Conservation (phyloP, 2,113 vertebrate genomes). For the Eurystomus gularis region DNA sequence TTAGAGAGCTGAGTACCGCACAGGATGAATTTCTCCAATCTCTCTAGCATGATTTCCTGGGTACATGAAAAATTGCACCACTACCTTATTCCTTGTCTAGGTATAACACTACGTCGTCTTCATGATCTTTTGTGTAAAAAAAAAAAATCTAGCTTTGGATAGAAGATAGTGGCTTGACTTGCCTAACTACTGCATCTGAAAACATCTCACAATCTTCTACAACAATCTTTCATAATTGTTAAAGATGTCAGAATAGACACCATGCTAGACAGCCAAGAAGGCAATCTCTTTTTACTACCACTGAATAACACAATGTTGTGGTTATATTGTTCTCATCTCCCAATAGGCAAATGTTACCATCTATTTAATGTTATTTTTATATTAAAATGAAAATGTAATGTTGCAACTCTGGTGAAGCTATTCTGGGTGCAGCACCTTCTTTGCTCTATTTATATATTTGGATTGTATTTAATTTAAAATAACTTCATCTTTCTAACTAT, state of each 20-base stretch:
- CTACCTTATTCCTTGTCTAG: not conserved
- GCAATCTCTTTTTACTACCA: not conserved
- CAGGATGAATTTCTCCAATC: not conserved
- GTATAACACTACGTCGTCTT: not conserved
- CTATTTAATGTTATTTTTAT: constrained; percentile 28
- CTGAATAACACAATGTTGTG: not conserved
- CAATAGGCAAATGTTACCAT: not conserved
- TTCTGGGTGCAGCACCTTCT: not conserved
- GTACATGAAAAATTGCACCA: not conserved
- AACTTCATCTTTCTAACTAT: constrained; percentile 10
- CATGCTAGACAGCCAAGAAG: not conserved
- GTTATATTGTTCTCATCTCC: not conserved
- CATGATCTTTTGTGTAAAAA: not conserved
- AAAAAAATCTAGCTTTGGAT: not conserved
- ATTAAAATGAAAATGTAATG: constrained; percentile 52
- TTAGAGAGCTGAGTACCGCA: not conserved
- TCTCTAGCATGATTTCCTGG: not conserved
- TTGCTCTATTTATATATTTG: constrained; percentile 32
- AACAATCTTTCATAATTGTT: not conserved
- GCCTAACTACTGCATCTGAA: not conserved
- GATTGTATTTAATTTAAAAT: constrained; percentile 37
- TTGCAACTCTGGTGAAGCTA: not conserved
- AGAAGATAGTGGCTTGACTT: not conserved
- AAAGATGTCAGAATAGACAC: not conserved
- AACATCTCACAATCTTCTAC: not conserved